These are phyloP conservation scores for Crax fasciolata DNA, from an alignment of 2,797 vertebrate genomes.

Conservation along the genomic window DNA sequence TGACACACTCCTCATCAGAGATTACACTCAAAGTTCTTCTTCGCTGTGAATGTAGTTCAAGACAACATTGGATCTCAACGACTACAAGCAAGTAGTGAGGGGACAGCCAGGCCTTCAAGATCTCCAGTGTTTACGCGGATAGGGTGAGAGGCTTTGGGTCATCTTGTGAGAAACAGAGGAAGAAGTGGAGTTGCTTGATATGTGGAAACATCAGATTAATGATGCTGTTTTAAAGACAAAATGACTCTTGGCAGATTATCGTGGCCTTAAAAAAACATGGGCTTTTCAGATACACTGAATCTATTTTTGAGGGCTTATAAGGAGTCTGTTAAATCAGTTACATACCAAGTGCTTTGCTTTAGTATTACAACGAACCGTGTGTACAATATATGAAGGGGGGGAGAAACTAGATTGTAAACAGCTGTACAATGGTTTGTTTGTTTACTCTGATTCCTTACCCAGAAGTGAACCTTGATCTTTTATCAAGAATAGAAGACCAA, in stretches of 20 bases:
- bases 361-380: slow-evolving; percentile 81
- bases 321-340: slow-evolving; percentile 83
- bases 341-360: slow-evolving; percentile 90
- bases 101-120: slow-evolving; percentile 59
- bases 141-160: slow-evolving; percentile 54
- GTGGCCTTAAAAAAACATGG: slow-evolving; percentile 95
- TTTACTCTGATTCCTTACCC: slow-evolving; percentile 87
- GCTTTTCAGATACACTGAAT: slow-evolving; percentile 89
- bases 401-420: slow-evolving; percentile 68
- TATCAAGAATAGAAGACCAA: slow-evolving; percentile 85
- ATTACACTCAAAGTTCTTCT: slow-evolving; percentile 99
- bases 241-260: slow-evolving; percentile 82
- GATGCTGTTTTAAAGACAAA: slow-evolving; percentile 72
- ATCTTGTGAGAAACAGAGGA: slow-evolving; percentile 32
- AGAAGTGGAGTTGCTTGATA: slow-evolving; percentile 34
- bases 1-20: slow-evolving; percentile 93
- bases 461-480: slow-evolving; percentile 86
- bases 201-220: slow-evolving; percentile 62
- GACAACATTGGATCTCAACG: neutral
- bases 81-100: slow-evolving; percentile 30
- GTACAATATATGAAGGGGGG: slow-evolving; percentile 48
- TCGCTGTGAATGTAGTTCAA: slow-evolving; percentile 90
- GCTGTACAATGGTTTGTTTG: slow-evolving; percentile 80
- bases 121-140: slow-evolving; percentile 73
- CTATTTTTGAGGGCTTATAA: slow-evolving; percentile 81